Conservation (phyloP, 2,113 vertebrate genomes). For the Pardalotus punctatus region DNA sequence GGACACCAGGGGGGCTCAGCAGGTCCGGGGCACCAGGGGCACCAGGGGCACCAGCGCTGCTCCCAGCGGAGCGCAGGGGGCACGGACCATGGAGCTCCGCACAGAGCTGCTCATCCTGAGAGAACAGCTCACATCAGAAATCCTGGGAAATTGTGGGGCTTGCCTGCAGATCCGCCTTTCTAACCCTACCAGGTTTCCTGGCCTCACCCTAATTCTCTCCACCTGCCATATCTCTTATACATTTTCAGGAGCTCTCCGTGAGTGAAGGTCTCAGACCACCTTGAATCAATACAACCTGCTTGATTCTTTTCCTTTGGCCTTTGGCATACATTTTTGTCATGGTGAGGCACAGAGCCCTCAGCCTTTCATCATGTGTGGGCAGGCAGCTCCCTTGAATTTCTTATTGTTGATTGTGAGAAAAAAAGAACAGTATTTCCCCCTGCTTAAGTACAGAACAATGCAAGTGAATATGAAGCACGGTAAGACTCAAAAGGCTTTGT, state of each 20-base stretch:
- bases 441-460: neutral
- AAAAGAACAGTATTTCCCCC: neutral
- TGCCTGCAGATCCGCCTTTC: neutral
- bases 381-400: neutral
- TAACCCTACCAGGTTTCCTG: neutral
- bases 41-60: too few relatives aligned
- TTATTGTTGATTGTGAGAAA: neutral
- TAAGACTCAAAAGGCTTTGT: neutral
- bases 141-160: neutral
- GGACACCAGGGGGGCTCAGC: too few relatives aligned
- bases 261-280: neutral
- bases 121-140: neutral
- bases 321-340: neutral
- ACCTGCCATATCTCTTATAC: neutral
- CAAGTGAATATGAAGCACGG: neutral
- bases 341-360: neutral
- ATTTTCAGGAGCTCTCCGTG: neutral
- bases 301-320: neutral
- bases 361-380: rapidly evolving
- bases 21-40: too few relatives aligned
- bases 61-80: rapidly evolving
- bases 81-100: neutral
- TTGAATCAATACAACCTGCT: neutral
- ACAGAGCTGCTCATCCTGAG: neutral
- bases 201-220: neutral